These are phyloP conservation scores for Caenorhabditis japonica DNA, from an alignment of 2,888 invertebrate genomes.

Conservation along the genomic window DNA sequence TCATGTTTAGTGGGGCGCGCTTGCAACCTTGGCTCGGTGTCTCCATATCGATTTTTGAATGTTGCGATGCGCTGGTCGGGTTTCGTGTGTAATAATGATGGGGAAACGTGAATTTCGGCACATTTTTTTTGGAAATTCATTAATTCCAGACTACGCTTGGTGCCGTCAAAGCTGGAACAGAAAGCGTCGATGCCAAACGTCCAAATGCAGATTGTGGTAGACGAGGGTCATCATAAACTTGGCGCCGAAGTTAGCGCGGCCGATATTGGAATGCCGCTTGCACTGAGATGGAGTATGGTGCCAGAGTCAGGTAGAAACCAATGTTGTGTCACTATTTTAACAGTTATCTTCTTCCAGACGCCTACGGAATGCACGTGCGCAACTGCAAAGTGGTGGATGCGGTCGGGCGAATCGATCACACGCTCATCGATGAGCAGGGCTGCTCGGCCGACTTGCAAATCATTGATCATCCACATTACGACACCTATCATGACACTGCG, in stretches of 20 bases:
- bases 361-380: conserved; percentile 75
- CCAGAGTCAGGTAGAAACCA: conserved; percentile 63
- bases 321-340: conserved; percentile 28
- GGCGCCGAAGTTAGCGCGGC: conserved; percentile 63
- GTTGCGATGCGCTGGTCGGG: too few species aligned
- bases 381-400: conserved; percentile 74
- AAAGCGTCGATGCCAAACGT: conserved; percentile 73
- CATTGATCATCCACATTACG: conserved; percentile 76
- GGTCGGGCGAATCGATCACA: conserved; percentile 67
- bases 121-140: not conserved
- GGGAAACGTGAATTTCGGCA: too few species aligned
- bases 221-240: conserved; percentile 60
- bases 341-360: conserved; percentile 56
- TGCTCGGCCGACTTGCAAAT: conserved; percentile 77
- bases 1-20: too few species aligned
- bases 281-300: conserved; percentile 71
- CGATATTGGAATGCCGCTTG: conserved; percentile 72
- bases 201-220: conserved; percentile 73
- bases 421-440: conserved; percentile 74
- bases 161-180: conserved; percentile 72
- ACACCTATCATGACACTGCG: conserved; percentile 76
- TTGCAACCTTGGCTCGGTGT: too few species aligned
- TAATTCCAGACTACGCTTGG: conserved; percentile 64
- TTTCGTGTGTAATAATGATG: too few species aligned
- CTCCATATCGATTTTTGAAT: too few species aligned